Evolutionary conservation across 2,113 vertebrate genomes (phyloP).

Genomic region (Archilochus colubris): DNA sequence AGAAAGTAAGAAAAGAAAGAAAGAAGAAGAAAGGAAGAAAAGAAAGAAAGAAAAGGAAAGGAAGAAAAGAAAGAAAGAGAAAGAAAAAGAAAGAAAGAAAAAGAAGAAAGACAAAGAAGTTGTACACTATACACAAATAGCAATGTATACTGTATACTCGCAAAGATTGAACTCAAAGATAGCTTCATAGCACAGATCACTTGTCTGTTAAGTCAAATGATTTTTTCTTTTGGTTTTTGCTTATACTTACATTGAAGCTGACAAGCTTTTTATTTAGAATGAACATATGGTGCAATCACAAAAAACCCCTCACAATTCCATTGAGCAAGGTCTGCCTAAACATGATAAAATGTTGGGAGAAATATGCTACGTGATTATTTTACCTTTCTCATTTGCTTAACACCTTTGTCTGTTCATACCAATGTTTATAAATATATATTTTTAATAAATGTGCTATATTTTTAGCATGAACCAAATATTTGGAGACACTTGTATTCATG

Average conservation of each 20-base stretch:
- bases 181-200: constrained; percentile 46
- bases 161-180: constrained; percentile 48
- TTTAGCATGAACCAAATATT: constrained; percentile 83
- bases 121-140: constrained; percentile 47
- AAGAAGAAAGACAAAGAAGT: not conserved
- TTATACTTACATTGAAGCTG: constrained; percentile 51
- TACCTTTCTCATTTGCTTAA: constrained; percentile 72
- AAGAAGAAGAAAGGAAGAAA: not conserved
- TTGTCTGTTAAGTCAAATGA: constrained; percentile 11
- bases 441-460: constrained; percentile 87
- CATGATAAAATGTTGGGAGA: constrained; percentile 56
- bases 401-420: constrained; percentile 74
- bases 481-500: constrained; percentile 61
- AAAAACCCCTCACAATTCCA: not conserved
- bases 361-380: constrained; percentile 60
- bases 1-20: not conserved
- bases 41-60: no score
- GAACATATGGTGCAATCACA: constrained; percentile 50
- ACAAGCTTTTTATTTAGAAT: constrained; percentile 24
- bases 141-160: constrained; percentile 34
- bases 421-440: constrained; percentile 85
- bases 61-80: no score
- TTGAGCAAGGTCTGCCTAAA: constrained; percentile 57
- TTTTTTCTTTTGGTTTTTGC: constrained; percentile 17
- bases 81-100: not conserved